Conservation (phyloP, 2,888 invertebrate genomes). For the Tyria jacobaeae region DNA sequence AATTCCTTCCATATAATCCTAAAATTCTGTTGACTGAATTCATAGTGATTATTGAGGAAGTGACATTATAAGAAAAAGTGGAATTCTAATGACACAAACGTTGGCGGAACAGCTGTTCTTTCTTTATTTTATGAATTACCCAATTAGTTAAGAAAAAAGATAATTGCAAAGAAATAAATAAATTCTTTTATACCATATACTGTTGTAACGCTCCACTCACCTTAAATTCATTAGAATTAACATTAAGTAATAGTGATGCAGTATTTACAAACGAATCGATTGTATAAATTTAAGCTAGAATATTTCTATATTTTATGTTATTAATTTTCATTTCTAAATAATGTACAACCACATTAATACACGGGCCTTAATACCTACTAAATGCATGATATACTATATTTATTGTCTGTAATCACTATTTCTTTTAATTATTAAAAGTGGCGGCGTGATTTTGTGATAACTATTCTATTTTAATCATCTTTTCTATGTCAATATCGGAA, state of each 20-base stretch:
- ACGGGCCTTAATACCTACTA: conserved; percentile 64
- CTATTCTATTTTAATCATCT: conserved; percentile 11
- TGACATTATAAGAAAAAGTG: conserved; percentile 18
- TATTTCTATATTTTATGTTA: conserved; percentile 39
- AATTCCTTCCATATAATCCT: conserved; percentile 59
- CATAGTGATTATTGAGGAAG: conserved; percentile 60
- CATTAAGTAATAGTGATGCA: conserved; percentile 47
- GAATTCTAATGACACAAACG: neutral
- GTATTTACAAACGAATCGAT: conserved; percentile 61
- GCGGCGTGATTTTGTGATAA: conserved; percentile 65
- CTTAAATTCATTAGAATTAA: conserved; percentile 12
- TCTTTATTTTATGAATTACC: too few relatives aligned
- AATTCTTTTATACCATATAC: too few relatives aligned
- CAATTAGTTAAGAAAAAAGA: too few relatives aligned
- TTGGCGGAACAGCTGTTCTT: neutral
- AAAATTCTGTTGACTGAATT: conserved; percentile 67
- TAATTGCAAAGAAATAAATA: neutral
- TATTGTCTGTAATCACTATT: conserved; percentile 32
- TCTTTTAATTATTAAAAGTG: conserved; percentile 46
- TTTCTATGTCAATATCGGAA: neutral
- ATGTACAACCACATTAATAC: conserved; percentile 47
- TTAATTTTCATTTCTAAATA: conserved; percentile 58
- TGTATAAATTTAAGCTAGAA: conserved; percentile 51
- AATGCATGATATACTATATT: conserved; percentile 49
- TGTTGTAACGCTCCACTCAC: neutral